Base-by-base conservation (phyloP, 2,797 vertebrate genomes). In the Poeciliopsis presidionis region DNA sequence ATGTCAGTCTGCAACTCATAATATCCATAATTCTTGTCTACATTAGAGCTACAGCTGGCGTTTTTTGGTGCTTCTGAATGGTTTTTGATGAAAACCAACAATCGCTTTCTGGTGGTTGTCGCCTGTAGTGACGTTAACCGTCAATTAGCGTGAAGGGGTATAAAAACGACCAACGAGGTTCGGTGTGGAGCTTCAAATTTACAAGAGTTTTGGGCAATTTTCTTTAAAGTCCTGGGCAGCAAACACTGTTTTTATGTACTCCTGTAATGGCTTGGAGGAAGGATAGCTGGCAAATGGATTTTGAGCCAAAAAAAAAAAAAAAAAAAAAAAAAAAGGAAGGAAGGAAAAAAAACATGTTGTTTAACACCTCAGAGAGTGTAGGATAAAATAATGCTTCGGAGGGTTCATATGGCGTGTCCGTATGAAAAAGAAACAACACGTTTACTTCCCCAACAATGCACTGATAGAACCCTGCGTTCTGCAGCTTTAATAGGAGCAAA, bases 361-460 rank as follows among this genome's bases (percentile, higher is more conserved):
- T 67, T 69, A 41, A 69, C 61, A 76, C 61, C 75, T 51, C 49
- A n/a, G 61, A 51, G 47, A 51, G 46, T 69, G 61, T 36, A 51
- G 25, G 28, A 51, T 36, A n/a, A 14, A 47, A 70, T 36, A 51
- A 74, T 39, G 55, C 73, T 76, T 4, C 78, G 73, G 70, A 63
- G 53, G 74, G 45, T 75, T 77, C 55, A 20, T 47, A 63, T 51
- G 73, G 67, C 70, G 73, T n/a, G 43, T 30, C 28, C 53, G 47
- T 75, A 78, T 45, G 53, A 81, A 72, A 75, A 81, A 80, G n/a
- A 80, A 57, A 25, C 28, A 65, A 77, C 77, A 77, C 76, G 61
- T 74, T 80, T 55, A 70, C 81, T 78, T 57, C 75, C 57, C 61
- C 67, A 83, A 89, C 81, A 79, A 81, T 81, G 55, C 72, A 55